A percentile compares a stretch with the other conserved stretches of the same genome.
These are phyloP conservation scores for Haliclona indistincta DNA, from an alignment of 37 sponge, comb jelly and placozoan species.

Conservation along the genomic window DNA sequence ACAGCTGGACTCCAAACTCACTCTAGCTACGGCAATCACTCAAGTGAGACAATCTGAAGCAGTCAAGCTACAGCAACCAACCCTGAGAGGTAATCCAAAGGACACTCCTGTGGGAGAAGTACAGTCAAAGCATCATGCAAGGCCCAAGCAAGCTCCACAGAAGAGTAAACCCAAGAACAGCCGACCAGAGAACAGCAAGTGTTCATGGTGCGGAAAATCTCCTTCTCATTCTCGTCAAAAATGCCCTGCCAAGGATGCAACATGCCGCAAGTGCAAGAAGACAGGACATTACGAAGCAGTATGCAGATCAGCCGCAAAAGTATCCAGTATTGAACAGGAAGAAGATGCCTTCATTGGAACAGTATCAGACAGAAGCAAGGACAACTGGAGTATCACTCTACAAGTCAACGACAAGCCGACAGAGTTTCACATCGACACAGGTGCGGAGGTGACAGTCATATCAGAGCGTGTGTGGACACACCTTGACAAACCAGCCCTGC, in stretches of 20 bases:
- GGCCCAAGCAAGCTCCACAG: too few species aligned
- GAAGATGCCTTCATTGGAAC: constrained; percentile 3
- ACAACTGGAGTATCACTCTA: constrained; percentile 9
- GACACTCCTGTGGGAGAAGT: not conserved
- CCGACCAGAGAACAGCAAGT: too few species aligned
- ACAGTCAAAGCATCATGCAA: too few species aligned
- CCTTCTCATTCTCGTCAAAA: too few species aligned
- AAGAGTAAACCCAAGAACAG: too few species aligned
- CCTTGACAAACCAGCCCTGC: not conserved
- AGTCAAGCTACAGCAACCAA: not conserved
- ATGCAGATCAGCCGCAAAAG: too few species aligned
- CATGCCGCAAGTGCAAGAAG: too few species aligned
- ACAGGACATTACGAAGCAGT: not conserved
- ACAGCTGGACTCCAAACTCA: constrained; percentile 1
- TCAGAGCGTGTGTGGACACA: not conserved
- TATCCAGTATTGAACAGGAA: too few species aligned
- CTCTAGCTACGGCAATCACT: too few species aligned
- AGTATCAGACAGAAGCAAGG: not conserved
- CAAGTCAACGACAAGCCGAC: not conserved
- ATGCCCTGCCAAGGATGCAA: too few species aligned
- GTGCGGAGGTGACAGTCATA: constrained; percentile 23
- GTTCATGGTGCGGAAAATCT: too few species aligned
- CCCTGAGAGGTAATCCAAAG: not conserved
- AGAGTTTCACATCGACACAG: constrained; percentile 21
- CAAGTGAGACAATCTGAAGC: not conserved